These are phyloP conservation scores for Cyclopterus lumpus DNA, from an alignment of 2,797 vertebrate genomes.

Conservation along the genomic window DNA sequence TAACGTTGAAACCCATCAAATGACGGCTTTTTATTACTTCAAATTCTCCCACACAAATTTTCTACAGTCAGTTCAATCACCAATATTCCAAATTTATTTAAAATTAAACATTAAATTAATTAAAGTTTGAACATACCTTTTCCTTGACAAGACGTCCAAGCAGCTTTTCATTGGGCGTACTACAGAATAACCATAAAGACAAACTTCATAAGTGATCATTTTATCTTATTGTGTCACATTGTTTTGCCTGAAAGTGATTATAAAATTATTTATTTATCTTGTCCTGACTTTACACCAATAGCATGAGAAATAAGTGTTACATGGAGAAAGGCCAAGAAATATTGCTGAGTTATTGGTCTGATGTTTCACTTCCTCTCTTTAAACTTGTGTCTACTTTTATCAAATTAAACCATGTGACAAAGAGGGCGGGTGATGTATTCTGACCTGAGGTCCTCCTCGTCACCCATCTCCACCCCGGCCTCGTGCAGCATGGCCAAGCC, in stretches of 20 bases:
- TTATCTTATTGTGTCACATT: background rate
- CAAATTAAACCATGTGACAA: conserved; percentile 22
- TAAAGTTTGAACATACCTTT: conserved; percentile 85
- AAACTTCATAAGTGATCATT: background rate
- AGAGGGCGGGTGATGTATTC: background rate
- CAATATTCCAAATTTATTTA: background rate
- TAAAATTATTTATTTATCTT: background rate
- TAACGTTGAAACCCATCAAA: background rate
- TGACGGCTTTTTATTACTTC: background rate
- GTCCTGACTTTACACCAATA: background rate
- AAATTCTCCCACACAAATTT: background rate
- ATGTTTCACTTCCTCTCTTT: conserved; percentile 32
- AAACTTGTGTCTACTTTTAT: background rate
- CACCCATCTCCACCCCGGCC: conserved; percentile 97
- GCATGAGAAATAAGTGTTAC: background rate
- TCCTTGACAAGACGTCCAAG: conserved; percentile 97
- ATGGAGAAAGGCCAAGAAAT: background rate
- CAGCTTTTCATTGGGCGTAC: conserved; percentile 98
- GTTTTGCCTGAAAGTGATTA: background rate
- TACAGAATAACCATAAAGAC: conserved; percentile 66
- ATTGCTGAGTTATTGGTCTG: background rate
- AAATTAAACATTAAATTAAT: background rate
- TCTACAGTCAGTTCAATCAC: background rate
- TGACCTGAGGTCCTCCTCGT: conserved; percentile 98
- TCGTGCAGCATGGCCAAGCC: conserved; percentile 93